A percentile compares a stretch with the other conserved stretches of the same genome.
phyloP scores from a whole-genome alignment of 2,797 vertebrate genomes.

The Merluccius polli region DNA sequence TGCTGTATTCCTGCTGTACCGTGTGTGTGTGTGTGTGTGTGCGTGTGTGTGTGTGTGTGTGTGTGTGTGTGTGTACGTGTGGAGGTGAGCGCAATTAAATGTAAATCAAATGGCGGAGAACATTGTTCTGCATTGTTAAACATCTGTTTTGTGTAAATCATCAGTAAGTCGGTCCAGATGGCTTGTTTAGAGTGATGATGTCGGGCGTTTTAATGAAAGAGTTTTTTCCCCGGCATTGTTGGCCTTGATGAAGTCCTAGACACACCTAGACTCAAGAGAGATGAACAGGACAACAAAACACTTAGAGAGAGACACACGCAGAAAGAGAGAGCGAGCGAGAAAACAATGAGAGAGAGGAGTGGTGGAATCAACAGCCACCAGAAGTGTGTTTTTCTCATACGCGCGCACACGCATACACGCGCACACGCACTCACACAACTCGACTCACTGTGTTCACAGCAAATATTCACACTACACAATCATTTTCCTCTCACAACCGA shows the following conservation, averaged over 20 bases:
- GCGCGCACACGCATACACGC: background rate
- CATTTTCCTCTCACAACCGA: background rate
- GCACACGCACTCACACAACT: background rate
- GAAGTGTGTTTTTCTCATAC: background rate
- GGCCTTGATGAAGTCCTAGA: conserved; percentile 1
- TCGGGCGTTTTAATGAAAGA: conserved; percentile 31
- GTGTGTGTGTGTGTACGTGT: background rate
- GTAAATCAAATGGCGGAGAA: background rate
- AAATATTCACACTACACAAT: conserved; percentile 1
- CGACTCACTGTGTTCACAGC: background rate
- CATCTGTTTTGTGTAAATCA: conserved; percentile 50
- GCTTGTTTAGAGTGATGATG: conserved; percentile 27
- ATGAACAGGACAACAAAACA: conserved; percentile 18
- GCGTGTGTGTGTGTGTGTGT: conserved; percentile 9
- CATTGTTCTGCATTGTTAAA: conserved; percentile 15
- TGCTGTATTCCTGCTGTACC: too few relatives aligned
- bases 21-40: background rate
- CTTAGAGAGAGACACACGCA: background rate
- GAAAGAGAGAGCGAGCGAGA: background rate
- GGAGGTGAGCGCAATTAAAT: background rate
- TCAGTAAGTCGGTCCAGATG: conserved; percentile 36
- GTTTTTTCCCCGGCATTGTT: conserved; percentile 7
- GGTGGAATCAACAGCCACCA: background rate
- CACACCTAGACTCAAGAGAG: conserved; percentile 8
- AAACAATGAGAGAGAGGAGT: background rate